These are phyloP conservation scores for Carapus acus DNA, from an alignment of 2,797 vertebrate species.

Conservation along the genomic window DNA sequence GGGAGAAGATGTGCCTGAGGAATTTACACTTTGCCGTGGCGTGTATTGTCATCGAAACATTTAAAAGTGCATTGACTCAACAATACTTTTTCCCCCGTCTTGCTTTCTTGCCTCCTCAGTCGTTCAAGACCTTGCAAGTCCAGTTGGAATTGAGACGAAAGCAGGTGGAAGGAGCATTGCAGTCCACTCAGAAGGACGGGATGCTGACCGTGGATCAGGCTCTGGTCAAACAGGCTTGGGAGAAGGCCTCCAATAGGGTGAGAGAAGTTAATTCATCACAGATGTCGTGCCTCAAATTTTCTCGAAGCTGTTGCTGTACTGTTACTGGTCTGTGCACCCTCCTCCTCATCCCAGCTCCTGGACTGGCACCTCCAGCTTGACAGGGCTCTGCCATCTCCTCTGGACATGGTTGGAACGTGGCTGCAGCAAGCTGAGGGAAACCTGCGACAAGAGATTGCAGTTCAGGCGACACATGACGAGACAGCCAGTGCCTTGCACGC, in stretches of 20 bases:
- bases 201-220: conserved; percentile 95
- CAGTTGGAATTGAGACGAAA: conserved; percentile 87
- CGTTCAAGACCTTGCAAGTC: conserved; percentile 83
- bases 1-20: conserved; percentile 11
- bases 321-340: not conserved
- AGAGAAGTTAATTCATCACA: too few relatives aligned
- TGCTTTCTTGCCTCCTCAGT: conserved; percentile 67
- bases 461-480: conserved; percentile 84
- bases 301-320: not conserved
- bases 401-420: conserved; percentile 87
- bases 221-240: conserved; percentile 92
- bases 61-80: too few relatives aligned
- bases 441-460: conserved; percentile 79
- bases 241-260: conserved; percentile 85
- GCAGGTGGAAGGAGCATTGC: conserved; percentile 78
- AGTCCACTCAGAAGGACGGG: conserved; percentile 86
- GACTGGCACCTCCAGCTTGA: conserved; percentile 92
- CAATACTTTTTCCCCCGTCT: too few relatives aligned
- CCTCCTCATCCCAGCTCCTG: conserved; percentile 72
- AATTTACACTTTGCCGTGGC: conserved; percentile 13
- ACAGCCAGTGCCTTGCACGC: conserved; percentile 80
- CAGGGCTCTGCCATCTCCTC: conserved; percentile 84
- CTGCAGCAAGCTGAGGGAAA: conserved; percentile 85
- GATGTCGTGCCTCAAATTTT: too few relatives aligned
- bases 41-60: conserved; percentile 6